Evolutionary conservation across 1,140 invertebrate genomes (phyloP), one percentile per base, ranked within the genome.

Genomic region (Drosophila triauraria): DNA sequence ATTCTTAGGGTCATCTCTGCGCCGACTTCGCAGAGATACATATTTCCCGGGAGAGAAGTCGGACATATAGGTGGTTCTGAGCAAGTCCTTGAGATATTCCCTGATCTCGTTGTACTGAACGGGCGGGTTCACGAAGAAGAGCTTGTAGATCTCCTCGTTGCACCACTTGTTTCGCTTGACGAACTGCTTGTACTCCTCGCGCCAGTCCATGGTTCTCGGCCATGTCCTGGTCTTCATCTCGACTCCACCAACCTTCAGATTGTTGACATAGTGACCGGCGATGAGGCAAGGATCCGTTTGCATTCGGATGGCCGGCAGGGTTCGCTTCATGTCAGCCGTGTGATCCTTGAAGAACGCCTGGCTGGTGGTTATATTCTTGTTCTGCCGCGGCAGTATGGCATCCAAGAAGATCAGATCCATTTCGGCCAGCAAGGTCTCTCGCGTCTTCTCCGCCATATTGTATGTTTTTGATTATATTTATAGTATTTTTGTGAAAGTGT

Each of bases 181-280:
- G 51, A 82, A 90, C 47, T 90, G 81, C 0, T 47, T 30, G 13
- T 90, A 90, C 20, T 90, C 85, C 58, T 90, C 85, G 2, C 85
- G 85, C 75, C 78, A 79, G 47, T 90, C 74, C 86, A 74, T 84
- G 17, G 85, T 61, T 17, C 61, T 42, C 1, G 85, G 85, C 85
- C 85, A 90, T 10, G 81, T 71, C 8, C 57, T 64, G 1, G 85
- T 90, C 38, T 57, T 65, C 20, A 63, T 6, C 17, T 90, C 40
- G 4, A 58, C 8, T 0, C 57, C 44, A 3, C 61, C 58, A 0
- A 90, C 85, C 32, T 74, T 85, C 2, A 90, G 50, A 70, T 90
- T 90, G 38, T 90, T 74, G 0, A 60, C 51, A 76, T 58, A 82
- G 30, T 90, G 85, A 0, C 85, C 85, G 20, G 85, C 25, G 27